Percentiles rank a stretch among this genome's conserved stretches.
phyloP scores from a whole-genome alignment of 2,797 vertebrate species.

The Eurystomus glaucurus region DNA sequence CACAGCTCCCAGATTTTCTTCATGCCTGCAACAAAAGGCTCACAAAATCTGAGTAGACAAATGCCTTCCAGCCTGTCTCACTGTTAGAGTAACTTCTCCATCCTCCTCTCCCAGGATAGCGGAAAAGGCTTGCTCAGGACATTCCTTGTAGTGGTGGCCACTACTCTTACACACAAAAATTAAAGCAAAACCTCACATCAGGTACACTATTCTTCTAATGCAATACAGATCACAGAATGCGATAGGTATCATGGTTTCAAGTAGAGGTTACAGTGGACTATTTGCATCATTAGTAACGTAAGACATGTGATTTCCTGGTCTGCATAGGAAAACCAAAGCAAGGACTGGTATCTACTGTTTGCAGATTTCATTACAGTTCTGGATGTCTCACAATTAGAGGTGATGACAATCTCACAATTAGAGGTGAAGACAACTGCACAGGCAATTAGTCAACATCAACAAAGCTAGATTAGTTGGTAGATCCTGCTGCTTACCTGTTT shows the following conservation, averaged over 20 bases:
- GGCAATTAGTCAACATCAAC: not conserved
- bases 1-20: not conserved
- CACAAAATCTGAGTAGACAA: not conserved
- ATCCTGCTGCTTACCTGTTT: not conserved
- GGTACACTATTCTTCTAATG: not conserved
- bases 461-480: not conserved
- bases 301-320: not conserved
- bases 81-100: not conserved
- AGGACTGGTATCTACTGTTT: not conserved
- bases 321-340: not conserved
- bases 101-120: not conserved
- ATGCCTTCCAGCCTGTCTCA: not conserved
- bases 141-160: not conserved
- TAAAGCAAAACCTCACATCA: not conserved
- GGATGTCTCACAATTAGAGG: not conserved
- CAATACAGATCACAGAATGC: not conserved
- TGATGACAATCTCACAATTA: not conserved
- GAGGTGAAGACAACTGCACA: not conserved
- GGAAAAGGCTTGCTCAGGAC: not conserved
- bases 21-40: not conserved
- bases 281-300: not conserved
- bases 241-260: not conserved
- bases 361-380: not conserved
- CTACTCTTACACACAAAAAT: not conserved
- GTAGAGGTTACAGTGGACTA: not conserved